Evolutionary conservation across 1,140 invertebrate species (phyloP).

Genomic region (Lepidurus packardi): DNA sequence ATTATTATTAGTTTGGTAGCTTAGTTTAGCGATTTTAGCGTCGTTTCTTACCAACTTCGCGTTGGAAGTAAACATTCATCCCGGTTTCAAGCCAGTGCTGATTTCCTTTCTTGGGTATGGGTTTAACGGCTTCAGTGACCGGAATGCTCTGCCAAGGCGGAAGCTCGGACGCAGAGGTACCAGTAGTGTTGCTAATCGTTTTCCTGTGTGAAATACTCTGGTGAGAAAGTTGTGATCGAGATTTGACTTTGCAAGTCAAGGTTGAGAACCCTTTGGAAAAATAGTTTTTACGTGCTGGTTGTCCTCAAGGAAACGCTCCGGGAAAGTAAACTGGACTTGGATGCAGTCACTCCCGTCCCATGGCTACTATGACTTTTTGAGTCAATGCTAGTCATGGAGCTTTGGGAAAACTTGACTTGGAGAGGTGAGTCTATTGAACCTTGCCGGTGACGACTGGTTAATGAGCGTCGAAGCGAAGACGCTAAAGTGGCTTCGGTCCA

Average conservation of each 20-base stretch:
- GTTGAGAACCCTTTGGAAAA: neutral
- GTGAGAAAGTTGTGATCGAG: neutral
- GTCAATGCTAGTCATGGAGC: neutral
- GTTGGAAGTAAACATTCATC: conserved; percentile 41
- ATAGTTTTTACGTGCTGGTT: neutral
- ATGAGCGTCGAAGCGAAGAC: neutral
- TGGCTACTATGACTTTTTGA: neutral
- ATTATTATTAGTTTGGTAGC: neutral
- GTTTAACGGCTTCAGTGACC: conserved; percentile 24
- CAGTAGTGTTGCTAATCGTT: neutral
- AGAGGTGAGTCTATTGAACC: neutral
- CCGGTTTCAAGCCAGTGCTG: conserved; percentile 39
- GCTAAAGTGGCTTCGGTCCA: neutral
- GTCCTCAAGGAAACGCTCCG: conserved; percentile 6
- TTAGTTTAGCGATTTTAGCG: neutral
- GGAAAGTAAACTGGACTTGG: neutral
- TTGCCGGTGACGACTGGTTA: neutral
- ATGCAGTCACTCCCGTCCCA: conserved; percentile 2
- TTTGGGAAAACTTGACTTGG: neutral
- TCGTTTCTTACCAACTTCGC: conserved; percentile 38
- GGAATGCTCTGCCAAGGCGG: conserved; percentile 34
- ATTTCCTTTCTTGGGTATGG: conserved; percentile 36
- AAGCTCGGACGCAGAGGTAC: neutral
- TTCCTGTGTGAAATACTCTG: neutral
- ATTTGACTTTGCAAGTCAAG: neutral